Base-by-base conservation (phyloP, 2,113 vertebrate genomes). In the Rhinolophus ferrumequinum region DNA sequence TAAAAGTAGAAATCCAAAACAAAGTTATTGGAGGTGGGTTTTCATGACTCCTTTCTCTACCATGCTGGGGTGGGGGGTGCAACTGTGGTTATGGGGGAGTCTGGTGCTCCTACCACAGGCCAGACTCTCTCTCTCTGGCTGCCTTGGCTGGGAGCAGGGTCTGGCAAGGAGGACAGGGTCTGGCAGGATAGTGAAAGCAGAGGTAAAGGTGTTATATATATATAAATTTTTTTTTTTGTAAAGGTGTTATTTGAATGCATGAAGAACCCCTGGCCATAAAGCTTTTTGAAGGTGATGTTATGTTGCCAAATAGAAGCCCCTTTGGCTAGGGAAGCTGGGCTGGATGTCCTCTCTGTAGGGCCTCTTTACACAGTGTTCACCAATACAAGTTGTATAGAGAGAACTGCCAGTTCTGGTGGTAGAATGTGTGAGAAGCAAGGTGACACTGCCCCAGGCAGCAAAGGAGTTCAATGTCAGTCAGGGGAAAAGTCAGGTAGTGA, bases 311-410 rank as follows among this genome's bases (percentile, higher is more conserved):
- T 21, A 0, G 64, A 35, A 88, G 24, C 6, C 44, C 9, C 1
- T 24, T 38, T 52, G 81, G 24, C 70, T 54, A 18, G 24, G 14
- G 21, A 89, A 16, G 21, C 22, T 47, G n/a, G 50, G 21, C 60
- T 82, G 38, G 33, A 69, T 56, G 11, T 69, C 33, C 24, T 76
- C 15, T 95, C 62, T 47, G 14, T n/a, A 89, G 56, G 28, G 4
- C 12, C 11, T 82, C 41, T 80, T 66, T 19, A 69, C 5, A 14
- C 13, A 19, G 16, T 24, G 30, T 35, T 44, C 38, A 70, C 5
- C 35, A 44, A 22, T 5, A 90, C 50, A 16, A 54, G 0, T 15
- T 0, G 0, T 0, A 4, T 41, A n/a, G 33, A 28, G 28, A 62
- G 79, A 18, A 13, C 19, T 38, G n/a, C 56, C 6, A 6, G 24